phyloP scores from a whole-genome alignment of 2,888 invertebrate species.

The Tachina fera region DNA sequence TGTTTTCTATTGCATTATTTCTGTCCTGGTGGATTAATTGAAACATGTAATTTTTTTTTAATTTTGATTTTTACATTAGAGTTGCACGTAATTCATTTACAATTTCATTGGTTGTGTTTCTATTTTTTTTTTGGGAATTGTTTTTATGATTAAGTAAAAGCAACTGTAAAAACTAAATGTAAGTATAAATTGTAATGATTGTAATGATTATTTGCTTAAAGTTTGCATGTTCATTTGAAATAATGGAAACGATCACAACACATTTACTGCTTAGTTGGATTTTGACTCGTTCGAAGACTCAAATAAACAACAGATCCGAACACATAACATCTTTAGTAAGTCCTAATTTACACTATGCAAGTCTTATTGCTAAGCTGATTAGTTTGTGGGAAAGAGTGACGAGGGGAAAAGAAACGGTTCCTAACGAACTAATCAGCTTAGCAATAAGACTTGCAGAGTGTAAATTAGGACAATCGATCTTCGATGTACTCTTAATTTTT shows the following conservation, averaged over 20 bases:
- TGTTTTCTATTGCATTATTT: constrained; percentile 26
- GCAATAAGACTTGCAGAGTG: too few species aligned
- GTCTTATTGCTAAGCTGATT: too few species aligned
- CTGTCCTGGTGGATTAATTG: constrained; percentile 66
- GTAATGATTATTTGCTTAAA: constrained; percentile 53
- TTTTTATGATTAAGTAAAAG: constrained; percentile 52
- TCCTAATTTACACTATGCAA: too few species aligned
- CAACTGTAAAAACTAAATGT: constrained; percentile 56
- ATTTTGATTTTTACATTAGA: constrained; percentile 44
- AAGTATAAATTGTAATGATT: constrained; percentile 58
- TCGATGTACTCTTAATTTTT: background rate
- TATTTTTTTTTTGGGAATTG: constrained; percentile 37
- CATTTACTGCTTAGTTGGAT: constrained; percentile 29
- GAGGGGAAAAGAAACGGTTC: too few species aligned
- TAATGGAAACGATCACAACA: constrained; percentile 14
- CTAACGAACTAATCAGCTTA: too few species aligned
- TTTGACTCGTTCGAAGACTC: background rate
- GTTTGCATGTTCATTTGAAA: constrained; percentile 49
- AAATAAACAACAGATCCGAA: background rate
- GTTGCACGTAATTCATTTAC: constrained; percentile 61
- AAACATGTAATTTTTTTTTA: constrained; percentile 18
- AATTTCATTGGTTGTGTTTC: constrained; percentile 45
- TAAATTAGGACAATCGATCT: too few species aligned
- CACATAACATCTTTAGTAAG: too few species aligned
- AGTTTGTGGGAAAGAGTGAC: too few species aligned